Conservation (phyloP, 2,888 invertebrate genomes). For the Dione juno region DNA sequence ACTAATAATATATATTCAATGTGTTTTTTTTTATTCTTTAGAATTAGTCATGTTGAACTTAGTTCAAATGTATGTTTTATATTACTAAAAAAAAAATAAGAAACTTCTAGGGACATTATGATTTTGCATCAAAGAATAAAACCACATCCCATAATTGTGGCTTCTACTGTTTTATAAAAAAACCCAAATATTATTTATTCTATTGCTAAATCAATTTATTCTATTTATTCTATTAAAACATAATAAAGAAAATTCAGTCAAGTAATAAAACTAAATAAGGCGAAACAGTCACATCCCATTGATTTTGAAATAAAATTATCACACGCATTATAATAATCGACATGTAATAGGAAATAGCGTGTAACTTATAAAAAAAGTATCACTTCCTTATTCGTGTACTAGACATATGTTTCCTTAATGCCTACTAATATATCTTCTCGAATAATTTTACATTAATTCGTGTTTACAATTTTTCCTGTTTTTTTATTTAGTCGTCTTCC, state of each 20-base stretch:
- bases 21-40: background rate
- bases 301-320: conserved; percentile 2
- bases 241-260: too few species aligned
- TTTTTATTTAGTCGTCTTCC: background rate
- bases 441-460: conserved; percentile 24
- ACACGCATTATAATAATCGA: conserved; percentile 9
- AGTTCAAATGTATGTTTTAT: too few species aligned
- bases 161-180: too few species aligned
- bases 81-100: too few species aligned
- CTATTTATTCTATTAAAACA: too few species aligned
- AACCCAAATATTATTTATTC: too few species aligned
- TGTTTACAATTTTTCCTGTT: conserved; percentile 7
- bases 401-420: conserved; percentile 19
- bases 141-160: too few species aligned
- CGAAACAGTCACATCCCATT: background rate
- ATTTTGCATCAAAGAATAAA: too few species aligned
- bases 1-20: background rate
- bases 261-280: background rate
- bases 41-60: too few species aligned
- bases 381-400: conserved; percentile 13
- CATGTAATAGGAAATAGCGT: conserved; percentile 15
- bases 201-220: too few species aligned
- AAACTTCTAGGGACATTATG: too few species aligned
- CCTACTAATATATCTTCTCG: conserved; percentile 26
- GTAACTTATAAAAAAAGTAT: background rate